A percentile compares a stretch with the other conserved stretches of the same genome.
These are phyloP conservation scores for Onthophagus taurus DNA, from an alignment of 1,140 invertebrate genomes.

Conservation along the genomic window DNA sequence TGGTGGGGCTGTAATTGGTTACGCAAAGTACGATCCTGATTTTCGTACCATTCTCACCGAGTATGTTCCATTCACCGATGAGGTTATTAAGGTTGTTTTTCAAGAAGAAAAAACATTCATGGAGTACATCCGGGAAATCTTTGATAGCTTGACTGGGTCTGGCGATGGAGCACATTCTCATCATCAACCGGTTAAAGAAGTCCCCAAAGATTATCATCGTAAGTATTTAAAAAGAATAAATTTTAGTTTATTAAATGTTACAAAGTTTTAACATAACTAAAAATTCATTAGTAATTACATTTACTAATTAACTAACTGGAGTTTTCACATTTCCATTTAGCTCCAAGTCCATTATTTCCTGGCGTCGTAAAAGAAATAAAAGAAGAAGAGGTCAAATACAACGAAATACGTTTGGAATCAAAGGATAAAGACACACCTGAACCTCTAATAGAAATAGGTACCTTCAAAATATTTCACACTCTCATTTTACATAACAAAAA, in stretches of 20 bases:
- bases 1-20: conserved; percentile 49
- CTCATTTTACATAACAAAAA: no score
- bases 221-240: conserved; percentile 14
- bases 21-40: conserved; percentile 58
- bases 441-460: conserved; percentile 21
- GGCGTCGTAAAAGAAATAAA: conserved; percentile 27
- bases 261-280: conserved; percentile 30
- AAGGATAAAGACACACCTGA: conserved; percentile 18
- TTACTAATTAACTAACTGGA: neutral
- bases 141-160: conserved; percentile 19
- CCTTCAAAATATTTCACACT: no score
- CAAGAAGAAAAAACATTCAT: conserved; percentile 53
- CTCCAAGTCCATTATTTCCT: conserved; percentile 29
- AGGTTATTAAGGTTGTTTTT: conserved; percentile 54
- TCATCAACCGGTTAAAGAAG: neutral
- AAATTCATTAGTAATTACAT: neutral
- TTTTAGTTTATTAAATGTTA: conserved; percentile 15
- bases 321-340: conserved; percentile 17
- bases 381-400: conserved; percentile 20
- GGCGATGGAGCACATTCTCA: neutral
- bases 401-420: conserved; percentile 28
- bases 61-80: conserved; percentile 57
- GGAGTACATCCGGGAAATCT: conserved; percentile 28
- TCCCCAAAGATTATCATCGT: no score
- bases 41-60: conserved; percentile 54